A percentile compares a stretch with the other conserved stretches of the same genome.
Conservation (phyloP, 23 tunicate species). For the Botrylloides violaceus region DNA sequence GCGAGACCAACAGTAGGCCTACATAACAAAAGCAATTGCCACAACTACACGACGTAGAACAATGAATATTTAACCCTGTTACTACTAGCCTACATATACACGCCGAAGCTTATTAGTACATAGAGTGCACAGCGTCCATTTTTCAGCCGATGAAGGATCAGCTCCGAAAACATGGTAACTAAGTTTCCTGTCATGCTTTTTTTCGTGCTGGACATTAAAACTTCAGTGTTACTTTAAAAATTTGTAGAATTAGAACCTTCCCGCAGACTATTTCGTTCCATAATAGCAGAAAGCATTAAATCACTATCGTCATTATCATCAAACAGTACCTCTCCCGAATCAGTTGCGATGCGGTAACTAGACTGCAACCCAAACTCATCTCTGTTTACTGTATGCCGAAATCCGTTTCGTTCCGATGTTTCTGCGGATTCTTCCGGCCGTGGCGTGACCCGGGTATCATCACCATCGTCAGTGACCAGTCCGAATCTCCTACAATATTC, state of each 20-base stretch:
- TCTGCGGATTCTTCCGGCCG: neutral
- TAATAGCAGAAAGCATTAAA: neutral
- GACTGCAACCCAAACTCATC: slow-evolving; percentile 1
- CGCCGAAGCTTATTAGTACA: no score
- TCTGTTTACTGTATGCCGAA: neutral
- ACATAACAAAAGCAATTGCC: no score
- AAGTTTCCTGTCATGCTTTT: no score
- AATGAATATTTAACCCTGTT: no score
- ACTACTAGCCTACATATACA: no score
- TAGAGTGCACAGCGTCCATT: no score
- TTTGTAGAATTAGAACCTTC: neutral
- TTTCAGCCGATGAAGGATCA: no score
- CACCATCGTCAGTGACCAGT: neutral
- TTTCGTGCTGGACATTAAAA: no score
- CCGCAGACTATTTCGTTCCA: slow-evolving; percentile 8
- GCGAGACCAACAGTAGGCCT: no score
- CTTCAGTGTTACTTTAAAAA: neutral
- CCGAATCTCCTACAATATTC: slow-evolving; percentile 15
- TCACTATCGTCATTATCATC: neutral
- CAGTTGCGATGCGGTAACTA: neutral
- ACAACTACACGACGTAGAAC: no score
- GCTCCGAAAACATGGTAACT: no score
- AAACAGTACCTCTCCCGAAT: slow-evolving; percentile 7
- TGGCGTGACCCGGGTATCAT: slow-evolving; percentile 2
- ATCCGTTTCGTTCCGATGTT: neutral